These are phyloP conservation scores for Phacellophora camtschatica DNA, from an alignment of 30 jellyfish, hydroid and myxozoan genomes.

Conservation along the genomic window DNA sequence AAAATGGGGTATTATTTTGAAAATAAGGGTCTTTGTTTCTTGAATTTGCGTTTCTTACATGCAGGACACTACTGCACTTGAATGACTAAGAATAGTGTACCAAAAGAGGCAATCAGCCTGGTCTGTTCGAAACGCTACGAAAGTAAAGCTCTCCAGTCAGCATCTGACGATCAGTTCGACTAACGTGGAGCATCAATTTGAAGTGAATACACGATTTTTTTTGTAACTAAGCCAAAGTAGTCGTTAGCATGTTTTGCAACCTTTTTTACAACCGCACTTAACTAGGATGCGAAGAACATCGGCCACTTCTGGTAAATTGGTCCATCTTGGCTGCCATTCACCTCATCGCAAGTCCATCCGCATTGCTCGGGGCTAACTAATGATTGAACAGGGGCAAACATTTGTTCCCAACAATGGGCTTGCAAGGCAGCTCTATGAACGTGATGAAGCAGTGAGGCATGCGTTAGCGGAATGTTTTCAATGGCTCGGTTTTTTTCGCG, in stretches of 20 bases:
- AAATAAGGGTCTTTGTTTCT: no score
- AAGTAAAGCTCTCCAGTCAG: neutral
- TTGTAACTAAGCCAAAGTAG: no score
- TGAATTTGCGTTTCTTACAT: no score
- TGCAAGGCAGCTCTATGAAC: slow-evolving; percentile 38
- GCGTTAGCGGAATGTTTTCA: slow-evolving; percentile 41
- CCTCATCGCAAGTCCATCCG: slow-evolving; percentile 29
- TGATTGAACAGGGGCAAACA: slow-evolving; percentile 7
- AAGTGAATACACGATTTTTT: neutral
- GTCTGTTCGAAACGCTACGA: neutral
- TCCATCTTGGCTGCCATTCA: slow-evolving; percentile 45
- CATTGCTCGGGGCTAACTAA: slow-evolving; percentile 24
- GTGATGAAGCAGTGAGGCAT: slow-evolving; percentile 31
- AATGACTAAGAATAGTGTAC: no score
- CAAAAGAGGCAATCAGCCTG: neutral
- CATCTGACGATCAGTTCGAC: neutral
- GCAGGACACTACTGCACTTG: no score
- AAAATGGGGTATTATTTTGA: no score
- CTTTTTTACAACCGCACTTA: slow-evolving; percentile 4
- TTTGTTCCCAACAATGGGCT: slow-evolving; percentile 39
- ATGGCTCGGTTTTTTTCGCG: slow-evolving; percentile 18
- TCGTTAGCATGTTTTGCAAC: neutral
- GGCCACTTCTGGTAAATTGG: slow-evolving; percentile 35
- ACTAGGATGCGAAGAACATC: slow-evolving; percentile 38
- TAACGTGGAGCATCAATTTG: neutral